Evolutionary conservation across 1,140 invertebrate species (phyloP), one percentile per base, ranked within the genome.

Genomic region (Aphelenchoides besseyi): DNA sequence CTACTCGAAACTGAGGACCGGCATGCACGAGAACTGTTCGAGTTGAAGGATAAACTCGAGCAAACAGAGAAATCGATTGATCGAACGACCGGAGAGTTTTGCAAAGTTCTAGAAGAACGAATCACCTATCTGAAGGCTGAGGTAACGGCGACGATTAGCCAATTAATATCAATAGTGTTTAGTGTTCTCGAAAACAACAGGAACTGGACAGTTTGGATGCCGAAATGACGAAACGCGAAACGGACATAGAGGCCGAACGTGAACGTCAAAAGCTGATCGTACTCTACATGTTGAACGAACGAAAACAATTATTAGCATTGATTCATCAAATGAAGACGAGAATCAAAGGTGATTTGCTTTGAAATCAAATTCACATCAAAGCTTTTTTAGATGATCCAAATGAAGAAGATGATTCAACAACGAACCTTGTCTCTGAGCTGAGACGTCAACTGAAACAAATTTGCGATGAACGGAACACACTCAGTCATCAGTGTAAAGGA

Each of bases 211-310:
- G 18, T 8, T 23, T 59, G 55, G 55, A 59, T 23, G 55, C 5
- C 5, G 55, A 59, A 18, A 8, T 59, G 55, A 59, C 5, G 26
- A 59, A 59, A 59, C 55, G 55, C 55, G 55, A 59, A 8, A 8
- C 55, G 5, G 55, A 59, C 55, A 33, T 59, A 23, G 55, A 59
- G 18, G 55, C 55, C 55, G 55, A 59, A 33, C 5, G 18, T 5
- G 55, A 59, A 33, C 55, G 55, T 28, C 55, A 59, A 33, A 59
- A 59, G 18, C 5, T 18, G 55, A 59, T 59, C 55, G 55, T 59
- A 8, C 55, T 59, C 18, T 59, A 8, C 18, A 59, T 59, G 55
- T 33, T 59, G 18, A 59, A 33, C 55, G 55, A 59, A 33, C 5
- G 55, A 33, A 59, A 59, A 23, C 5, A 59, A 8, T 23, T 59